Evolutionary conservation across 2,797 vertebrate genomes (phyloP), one percentile per base, ranked within the genome.

Genomic region (Sarcophilus harrisii): DNA sequence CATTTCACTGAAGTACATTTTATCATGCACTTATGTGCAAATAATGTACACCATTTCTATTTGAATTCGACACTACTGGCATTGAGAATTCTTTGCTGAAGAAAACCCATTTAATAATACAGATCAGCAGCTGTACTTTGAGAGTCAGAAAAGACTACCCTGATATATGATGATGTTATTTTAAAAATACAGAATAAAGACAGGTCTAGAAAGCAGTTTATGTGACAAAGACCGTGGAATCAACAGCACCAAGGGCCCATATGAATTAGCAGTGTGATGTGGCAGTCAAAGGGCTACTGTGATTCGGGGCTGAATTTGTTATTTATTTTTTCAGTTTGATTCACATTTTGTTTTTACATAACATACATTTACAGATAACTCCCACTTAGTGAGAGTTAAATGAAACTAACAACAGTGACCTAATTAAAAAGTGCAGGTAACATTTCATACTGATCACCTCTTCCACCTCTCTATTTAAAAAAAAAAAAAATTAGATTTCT

Each of bases 1-100:
- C 93, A 92, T 81, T 93, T 96, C 57, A 92, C 89, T 18, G 52
- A 91, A 91, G 57, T 6, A 66, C 81, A 94, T 90, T 87, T 95
- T 93, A 90, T 95, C 60, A 38, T 0, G 6, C 38, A 73, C n/a
- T 73, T 24, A 38, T 3, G 5, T 73, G 5, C 66, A 73, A 73
- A 73, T 38, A 73, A 73, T 21, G 66, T n/a, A 38, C n/a, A 73
- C n/a, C 66, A 73, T 38, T 73, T 73, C 66, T 73, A 38, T 66
- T 66, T 38, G 66, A 73, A 18, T 73, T 73, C 73, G n/a, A 73
- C 8, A 24, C 13, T 38, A 73, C n/a, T 18, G n/a, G 66, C 38
- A 73, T 9, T 38, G 66, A 73, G n/a, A 73, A 73, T 73, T 38
- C 14, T 38, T n/a, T 73, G 66, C 32, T 2, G 1, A 73, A n/a